Evolutionary conservation across 2,888 invertebrate species (phyloP).

Genomic region (Hanleya hanleyi): DNA sequence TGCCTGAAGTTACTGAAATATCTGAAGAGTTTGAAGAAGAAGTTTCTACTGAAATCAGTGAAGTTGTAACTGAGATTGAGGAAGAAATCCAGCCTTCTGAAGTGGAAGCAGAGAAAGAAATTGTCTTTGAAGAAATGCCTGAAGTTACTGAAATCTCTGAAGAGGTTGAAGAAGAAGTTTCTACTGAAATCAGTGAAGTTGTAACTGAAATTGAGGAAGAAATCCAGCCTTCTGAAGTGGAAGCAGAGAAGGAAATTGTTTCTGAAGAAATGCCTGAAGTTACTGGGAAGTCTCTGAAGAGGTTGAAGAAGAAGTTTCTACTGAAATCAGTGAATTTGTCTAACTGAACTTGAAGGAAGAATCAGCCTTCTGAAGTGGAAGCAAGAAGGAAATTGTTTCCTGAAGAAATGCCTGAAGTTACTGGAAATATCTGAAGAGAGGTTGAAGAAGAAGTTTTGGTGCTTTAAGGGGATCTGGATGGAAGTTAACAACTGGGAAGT

Average conservation of each 20-base stretch:
- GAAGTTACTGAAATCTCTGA: conserved; percentile 8
- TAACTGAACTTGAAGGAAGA: neutral
- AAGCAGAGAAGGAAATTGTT: neutral
- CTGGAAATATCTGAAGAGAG: conserved; percentile 20
- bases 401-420: conserved; percentile 25
- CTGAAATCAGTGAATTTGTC: conserved; percentile 6
- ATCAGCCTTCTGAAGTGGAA: neutral
- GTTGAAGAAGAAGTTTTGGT: conserved; percentile 8
- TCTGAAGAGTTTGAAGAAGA: conserved; percentile 15
- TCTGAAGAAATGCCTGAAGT: neutral
- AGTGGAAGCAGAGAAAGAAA: conserved; percentile 1
- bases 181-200: conserved; percentile 9
- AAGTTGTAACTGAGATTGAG: conserved; percentile 5
- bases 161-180: neutral
- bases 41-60: neutral
- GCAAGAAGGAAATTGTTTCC: neutral
- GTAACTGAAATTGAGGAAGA: neutral
- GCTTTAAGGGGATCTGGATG: neutral
- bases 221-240: conserved; percentile 3
- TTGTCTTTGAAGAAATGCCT: neutral
- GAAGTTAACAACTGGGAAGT: conserved; percentile 14
- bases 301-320: neutral
- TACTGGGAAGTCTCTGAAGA: neutral
- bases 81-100: conserved; percentile 8
- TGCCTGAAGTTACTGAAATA: neutral